Evolutionary conservation across 2,113 vertebrate genomes (phyloP).

Genomic region (Toxotes jaculatrix): DNA sequence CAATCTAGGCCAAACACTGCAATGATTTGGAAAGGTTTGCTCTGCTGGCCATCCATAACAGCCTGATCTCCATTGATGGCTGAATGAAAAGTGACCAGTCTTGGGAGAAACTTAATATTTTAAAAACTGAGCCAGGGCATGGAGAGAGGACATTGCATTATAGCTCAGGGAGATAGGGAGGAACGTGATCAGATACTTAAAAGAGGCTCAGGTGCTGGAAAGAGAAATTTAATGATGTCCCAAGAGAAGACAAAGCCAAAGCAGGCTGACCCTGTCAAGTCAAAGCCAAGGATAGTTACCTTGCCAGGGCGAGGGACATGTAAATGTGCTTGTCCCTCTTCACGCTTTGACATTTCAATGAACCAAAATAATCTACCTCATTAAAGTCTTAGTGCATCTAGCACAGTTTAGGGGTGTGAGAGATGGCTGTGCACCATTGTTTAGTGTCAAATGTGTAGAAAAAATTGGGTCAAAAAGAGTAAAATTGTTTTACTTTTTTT

Average conservation of each 20-base stretch:
- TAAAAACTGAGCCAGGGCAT: slow-evolving; percentile 60
- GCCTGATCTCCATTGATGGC: slow-evolving; percentile 41
- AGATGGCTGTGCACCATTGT: not conserved
- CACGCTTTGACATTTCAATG: slow-evolving; percentile 58
- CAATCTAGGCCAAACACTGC: slow-evolving; percentile 54
- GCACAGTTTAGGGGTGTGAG: slow-evolving; percentile 1
- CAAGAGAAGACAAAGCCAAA: slow-evolving; percentile 72
- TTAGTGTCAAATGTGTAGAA: slow-evolving; percentile 29
- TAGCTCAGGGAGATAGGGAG: slow-evolving; percentile 56
- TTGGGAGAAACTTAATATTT: slow-evolving; percentile 64
- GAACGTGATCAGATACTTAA: slow-evolving; percentile 73
- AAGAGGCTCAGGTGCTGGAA: slow-evolving; percentile 74
- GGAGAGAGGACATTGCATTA: slow-evolving; percentile 68
- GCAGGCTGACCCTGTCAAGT: slow-evolving; percentile 76
- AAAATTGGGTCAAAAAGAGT: not conserved
- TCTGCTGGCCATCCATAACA: slow-evolving; percentile 36
- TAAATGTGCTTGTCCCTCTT: slow-evolving; percentile 62
- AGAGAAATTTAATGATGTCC: slow-evolving; percentile 81
- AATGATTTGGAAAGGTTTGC: slow-evolving; percentile 43
- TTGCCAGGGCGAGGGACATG: slow-evolving; percentile 69
- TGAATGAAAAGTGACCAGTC: slow-evolving; percentile 52
- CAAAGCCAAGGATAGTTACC: slow-evolving; percentile 67
- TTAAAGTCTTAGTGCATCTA: slow-evolving; percentile 35
- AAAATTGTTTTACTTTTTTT: no score
- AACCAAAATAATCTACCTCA: slow-evolving; percentile 58